phyloP scores from a whole-genome alignment of 2,797 vertebrate genomes.

The Gambusia yucatana region DNA sequence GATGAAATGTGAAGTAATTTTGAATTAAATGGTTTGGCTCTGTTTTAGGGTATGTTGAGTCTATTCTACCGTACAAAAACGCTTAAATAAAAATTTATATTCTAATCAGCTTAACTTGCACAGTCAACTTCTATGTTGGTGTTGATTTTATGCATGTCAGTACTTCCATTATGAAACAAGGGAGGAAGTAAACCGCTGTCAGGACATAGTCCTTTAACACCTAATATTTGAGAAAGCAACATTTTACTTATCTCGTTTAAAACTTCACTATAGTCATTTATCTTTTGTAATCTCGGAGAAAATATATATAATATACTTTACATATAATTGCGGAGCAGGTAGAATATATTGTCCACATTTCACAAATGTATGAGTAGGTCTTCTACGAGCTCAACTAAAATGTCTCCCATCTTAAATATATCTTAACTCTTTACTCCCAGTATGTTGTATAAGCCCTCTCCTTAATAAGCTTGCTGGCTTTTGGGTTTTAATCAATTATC shows the following conservation, averaged over 20 bases:
- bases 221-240: neutral
- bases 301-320: neutral
- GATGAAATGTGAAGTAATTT: neutral
- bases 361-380: neutral
- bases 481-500: slow-evolving; percentile 79
- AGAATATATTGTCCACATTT: neutral
- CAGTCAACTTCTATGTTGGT: neutral
- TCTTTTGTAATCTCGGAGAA: neutral
- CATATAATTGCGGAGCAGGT: neutral
- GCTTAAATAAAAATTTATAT: neutral
- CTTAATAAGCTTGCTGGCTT: slow-evolving; percentile 33
- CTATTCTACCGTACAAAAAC: neutral
- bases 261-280: neutral
- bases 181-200: neutral
- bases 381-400: neutral
- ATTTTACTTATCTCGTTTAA: neutral
- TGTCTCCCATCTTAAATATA: neutral
- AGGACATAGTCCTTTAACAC: neutral
- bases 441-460: slow-evolving; percentile 31
- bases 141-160: neutral
- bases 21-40: neutral
- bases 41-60: neutral
- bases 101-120: neutral
- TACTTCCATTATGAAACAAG: neutral
- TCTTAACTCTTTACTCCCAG: slow-evolving; percentile 14